Evolutionary conservation across 2,888 invertebrate species (phyloP).

Genomic region (Eumerus sabulonum): DNA sequence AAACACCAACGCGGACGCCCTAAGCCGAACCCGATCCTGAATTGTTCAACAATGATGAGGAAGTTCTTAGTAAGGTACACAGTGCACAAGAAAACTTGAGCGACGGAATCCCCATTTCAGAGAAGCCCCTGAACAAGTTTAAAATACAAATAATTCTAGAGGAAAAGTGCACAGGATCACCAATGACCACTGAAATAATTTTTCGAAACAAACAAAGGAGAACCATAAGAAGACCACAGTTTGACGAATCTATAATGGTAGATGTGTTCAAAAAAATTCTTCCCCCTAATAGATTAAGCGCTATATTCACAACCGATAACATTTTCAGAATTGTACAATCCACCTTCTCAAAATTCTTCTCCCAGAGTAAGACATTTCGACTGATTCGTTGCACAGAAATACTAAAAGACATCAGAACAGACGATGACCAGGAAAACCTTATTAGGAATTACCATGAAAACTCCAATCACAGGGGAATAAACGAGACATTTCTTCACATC

Average conservation of each 20-base stretch:
- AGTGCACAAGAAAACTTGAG: background rate
- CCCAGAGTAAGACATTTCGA: too few species aligned
- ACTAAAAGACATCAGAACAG: too few species aligned
- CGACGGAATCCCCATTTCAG: background rate
- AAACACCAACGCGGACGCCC: too few species aligned
- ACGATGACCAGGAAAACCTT: too few species aligned
- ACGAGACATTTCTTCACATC: background rate
- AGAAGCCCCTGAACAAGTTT: background rate
- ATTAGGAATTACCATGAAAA: slow-evolving; percentile 4
- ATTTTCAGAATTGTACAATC: too few species aligned
- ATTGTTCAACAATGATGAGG: too few species aligned
- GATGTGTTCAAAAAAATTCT: background rate
- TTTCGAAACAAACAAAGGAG: too few species aligned
- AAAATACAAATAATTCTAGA: background rate
- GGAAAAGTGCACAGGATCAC: background rate
- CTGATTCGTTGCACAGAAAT: too few species aligned
- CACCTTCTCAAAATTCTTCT: too few species aligned
- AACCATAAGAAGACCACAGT: background rate
- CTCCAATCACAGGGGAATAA: slow-evolving; percentile 6
- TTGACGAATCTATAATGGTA: background rate
- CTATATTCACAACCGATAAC: too few species aligned
- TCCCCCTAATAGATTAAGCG: background rate
- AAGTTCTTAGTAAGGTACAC: background rate
- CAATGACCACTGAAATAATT: slow-evolving; percentile 1
- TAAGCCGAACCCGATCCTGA: too few species aligned